Conservation (phyloP, 2,888 invertebrate genomes). For the Temnothorax ravouxi region DNA sequence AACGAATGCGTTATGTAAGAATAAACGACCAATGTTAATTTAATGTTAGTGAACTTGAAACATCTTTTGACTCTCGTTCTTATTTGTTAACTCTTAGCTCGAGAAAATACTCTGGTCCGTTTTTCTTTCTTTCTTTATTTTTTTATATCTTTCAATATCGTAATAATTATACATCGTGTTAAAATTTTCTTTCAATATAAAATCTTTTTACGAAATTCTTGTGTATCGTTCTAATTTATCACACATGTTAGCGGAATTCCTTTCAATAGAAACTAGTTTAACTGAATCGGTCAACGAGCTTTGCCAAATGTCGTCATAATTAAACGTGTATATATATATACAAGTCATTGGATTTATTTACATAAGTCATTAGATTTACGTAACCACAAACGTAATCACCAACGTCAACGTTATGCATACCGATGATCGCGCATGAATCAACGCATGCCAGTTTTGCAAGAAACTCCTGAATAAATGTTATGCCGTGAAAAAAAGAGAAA, state of each 20-base stretch:
- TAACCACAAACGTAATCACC: constrained; percentile 27
- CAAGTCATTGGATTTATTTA: background rate
- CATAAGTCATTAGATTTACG: constrained; percentile 21
- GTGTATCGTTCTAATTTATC: background rate
- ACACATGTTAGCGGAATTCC: background rate
- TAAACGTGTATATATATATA: background rate
- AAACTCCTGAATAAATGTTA: constrained; percentile 14
- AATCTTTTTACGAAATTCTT: background rate
- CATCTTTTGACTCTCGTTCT: background rate
- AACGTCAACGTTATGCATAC: constrained; percentile 47
- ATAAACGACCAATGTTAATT: background rate
- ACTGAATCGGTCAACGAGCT: constrained; percentile 56
- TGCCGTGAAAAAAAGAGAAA: constrained; percentile 5
- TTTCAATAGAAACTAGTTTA: background rate
- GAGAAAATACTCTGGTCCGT: background rate
- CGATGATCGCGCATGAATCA: constrained; percentile 47
- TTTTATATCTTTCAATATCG: background rate
- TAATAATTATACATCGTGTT: background rate
- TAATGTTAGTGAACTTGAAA: background rate
- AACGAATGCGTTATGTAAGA: constrained; percentile 11
- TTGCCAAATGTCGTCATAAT: background rate
- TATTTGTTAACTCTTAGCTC: background rate
- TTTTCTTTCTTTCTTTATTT: background rate
- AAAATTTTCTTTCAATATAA: background rate
- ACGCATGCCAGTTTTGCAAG: constrained; percentile 22